These are phyloP conservation scores for Chiloscyllium punctatum DNA, from an alignment of 2,797 vertebrate species.

Conservation along the genomic window DNA sequence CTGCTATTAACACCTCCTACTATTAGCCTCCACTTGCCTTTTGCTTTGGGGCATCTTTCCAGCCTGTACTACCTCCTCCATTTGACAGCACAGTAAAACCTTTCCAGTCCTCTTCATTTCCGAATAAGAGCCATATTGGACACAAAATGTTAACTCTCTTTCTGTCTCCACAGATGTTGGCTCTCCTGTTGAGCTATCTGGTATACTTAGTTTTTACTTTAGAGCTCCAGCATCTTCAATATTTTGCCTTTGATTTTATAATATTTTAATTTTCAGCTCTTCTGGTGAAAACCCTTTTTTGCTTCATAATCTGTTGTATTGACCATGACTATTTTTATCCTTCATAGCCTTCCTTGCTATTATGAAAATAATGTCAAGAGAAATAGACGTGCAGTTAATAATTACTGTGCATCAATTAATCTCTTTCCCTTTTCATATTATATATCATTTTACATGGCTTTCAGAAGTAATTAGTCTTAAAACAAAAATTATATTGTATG, in stretches of 20 bases:
- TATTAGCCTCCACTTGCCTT: too few relatives aligned
- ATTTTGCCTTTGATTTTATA: neutral
- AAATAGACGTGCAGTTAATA: neutral
- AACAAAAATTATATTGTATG: neutral
- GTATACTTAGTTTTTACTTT: too few relatives aligned
- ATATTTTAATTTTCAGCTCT: neutral
- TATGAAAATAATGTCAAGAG: neutral
- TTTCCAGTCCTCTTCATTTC: too few relatives aligned
- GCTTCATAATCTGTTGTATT: neutral
- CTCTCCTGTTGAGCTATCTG: too few relatives aligned
- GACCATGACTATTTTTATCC: neutral
- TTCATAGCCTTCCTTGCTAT: neutral
- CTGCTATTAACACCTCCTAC: too few relatives aligned
- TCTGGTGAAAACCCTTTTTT: neutral
- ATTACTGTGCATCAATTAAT: conserved; percentile 4
- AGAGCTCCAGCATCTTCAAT: too few relatives aligned
- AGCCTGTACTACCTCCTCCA: too few relatives aligned
- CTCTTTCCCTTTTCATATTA: neutral
- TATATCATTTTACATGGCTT: neutral
- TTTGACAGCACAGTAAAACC: too few relatives aligned
- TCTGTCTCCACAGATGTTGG: too few relatives aligned
- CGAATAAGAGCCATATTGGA: too few relatives aligned
- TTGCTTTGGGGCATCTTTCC: too few relatives aligned
- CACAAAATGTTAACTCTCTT: too few relatives aligned
- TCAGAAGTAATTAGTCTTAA: neutral